phyloP scores from a whole-genome alignment of 2,888 invertebrate genomes.

The Tricholauxania praeusta region DNA sequence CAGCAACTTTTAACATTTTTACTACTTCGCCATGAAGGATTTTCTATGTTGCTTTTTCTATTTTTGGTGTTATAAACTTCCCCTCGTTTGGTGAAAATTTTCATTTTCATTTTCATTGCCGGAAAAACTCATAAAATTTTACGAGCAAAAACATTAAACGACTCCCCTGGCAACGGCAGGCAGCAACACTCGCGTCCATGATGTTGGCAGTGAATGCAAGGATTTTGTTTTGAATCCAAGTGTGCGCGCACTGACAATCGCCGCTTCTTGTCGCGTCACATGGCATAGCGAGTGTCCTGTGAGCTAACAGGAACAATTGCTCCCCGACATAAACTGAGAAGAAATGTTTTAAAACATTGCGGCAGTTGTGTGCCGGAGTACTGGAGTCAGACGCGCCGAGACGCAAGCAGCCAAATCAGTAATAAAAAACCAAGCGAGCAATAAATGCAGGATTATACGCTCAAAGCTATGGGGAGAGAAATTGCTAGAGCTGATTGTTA shows the following conservation, averaged over 20 bases:
- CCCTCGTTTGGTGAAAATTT: constrained; percentile 21
- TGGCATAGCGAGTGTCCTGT: no score
- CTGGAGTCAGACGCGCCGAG: not conserved
- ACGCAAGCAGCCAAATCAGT: not conserved
- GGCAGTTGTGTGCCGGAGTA: no score
- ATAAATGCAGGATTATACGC: constrained; percentile 8
- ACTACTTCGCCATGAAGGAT: not conserved
- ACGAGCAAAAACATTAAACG: constrained; percentile 62
- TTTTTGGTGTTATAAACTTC: constrained; percentile 4
- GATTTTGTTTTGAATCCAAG: not conserved
- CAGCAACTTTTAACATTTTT: not conserved
- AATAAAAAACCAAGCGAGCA: constrained; percentile 7
- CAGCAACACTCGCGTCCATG: constrained; percentile 10
- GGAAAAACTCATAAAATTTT: constrained; percentile 67
- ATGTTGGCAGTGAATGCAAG: not conserved
- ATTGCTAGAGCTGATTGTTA: not conserved
- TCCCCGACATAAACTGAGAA: no score
- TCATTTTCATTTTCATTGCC: constrained; percentile 40
- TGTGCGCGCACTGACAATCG: no score
- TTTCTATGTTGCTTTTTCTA: constrained; percentile 11
- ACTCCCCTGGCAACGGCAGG: constrained; percentile 49
- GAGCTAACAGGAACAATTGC: no score
- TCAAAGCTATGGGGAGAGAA: not conserved
- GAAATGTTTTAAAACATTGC: no score
- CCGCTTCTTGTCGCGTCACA: no score